Evolutionary conservation across 2,888 invertebrate species (phyloP).

Genomic region (Mylabris sibirica): DNA sequence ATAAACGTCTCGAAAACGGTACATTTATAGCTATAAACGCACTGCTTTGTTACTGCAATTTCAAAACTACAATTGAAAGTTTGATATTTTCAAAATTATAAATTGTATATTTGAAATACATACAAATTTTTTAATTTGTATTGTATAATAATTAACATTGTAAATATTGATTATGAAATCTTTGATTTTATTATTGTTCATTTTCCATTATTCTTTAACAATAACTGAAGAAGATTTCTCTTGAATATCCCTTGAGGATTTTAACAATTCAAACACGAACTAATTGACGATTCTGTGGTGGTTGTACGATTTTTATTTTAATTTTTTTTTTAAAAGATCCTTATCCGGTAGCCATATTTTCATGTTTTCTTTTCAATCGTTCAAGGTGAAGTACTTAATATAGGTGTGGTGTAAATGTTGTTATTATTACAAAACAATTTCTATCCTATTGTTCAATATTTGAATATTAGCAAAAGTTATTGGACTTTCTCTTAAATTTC

Average conservation of each 20-base stretch:
- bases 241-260: not conserved
- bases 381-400: not conserved
- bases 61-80: no score
- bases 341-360: conserved; percentile 4
- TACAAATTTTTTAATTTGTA: no score
- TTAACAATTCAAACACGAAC: not conserved
- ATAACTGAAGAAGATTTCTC: not conserved
- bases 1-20: no score
- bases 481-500: not conserved
- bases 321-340: not conserved
- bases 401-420: not conserved
- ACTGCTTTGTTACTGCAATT: no score
- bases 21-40: no score
- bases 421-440: not conserved
- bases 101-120: no score
- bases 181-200: no score
- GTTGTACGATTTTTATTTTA: not conserved
- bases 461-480: not conserved
- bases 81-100: no score
- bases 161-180: no score
- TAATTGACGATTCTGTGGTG: not conserved
- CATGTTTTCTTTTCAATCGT: not conserved
- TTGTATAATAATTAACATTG: no score
- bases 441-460: not conserved
- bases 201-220: no score